Conservation (phyloP, 2,888 invertebrate species). For the Philopedon plagiatum region DNA sequence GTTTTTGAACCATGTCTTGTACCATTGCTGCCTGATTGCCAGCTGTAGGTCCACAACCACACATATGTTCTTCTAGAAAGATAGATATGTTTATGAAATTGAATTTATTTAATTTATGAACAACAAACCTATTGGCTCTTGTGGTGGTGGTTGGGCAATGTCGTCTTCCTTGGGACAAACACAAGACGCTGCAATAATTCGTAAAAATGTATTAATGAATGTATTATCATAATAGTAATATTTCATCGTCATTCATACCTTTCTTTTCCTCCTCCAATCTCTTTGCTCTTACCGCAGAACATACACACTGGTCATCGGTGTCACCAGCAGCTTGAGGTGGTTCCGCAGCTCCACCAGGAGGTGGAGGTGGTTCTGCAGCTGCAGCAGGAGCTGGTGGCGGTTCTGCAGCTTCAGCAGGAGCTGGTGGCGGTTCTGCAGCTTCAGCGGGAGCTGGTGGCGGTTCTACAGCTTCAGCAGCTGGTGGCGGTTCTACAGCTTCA, state of each 20-base stretch:
- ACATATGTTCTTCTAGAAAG: constrained; percentile 31
- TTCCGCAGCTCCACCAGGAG: constrained; percentile 1
- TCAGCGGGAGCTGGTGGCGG: not conserved
- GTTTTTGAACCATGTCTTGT: constrained; percentile 48
- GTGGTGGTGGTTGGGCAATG: too few relatives aligned
- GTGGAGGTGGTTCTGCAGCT: not conserved
- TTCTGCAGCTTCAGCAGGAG: not conserved
- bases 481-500: not conserved
- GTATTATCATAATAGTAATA: too few relatives aligned
- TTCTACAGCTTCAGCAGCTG: not conserved
- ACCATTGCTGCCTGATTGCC: constrained; percentile 39
- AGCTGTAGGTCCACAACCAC: constrained; percentile 49
- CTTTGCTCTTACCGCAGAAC: constrained; percentile 26
- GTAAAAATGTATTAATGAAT: not conserved
- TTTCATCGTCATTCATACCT: not conserved
- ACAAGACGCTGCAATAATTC: not conserved
- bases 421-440: not conserved
- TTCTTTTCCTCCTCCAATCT: not conserved
- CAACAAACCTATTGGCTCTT: not conserved
- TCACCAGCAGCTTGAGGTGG: constrained; percentile 1
- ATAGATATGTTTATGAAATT: not conserved
- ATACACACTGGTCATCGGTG: constrained; percentile 7
- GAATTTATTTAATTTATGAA: not conserved
- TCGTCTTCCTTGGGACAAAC: not conserved
- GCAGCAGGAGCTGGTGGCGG: constrained; percentile 3